phyloP scores from a whole-genome alignment of 2,113 vertebrate genomes.

The Cisticola juncidis region DNA sequence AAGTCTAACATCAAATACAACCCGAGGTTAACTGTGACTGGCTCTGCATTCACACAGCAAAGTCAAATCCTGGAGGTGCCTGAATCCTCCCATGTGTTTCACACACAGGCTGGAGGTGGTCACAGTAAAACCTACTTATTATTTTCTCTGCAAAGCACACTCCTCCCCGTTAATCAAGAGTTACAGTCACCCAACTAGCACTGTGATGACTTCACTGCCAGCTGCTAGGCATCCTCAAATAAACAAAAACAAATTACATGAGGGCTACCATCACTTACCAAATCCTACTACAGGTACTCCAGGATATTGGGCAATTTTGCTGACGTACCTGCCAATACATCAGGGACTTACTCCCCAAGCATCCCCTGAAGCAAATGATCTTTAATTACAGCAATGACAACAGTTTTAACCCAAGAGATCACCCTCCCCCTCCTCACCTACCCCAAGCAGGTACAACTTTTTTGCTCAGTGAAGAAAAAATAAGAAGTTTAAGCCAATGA shows the following conservation, averaged over 20 bases:
- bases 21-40: background rate
- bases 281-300: background rate
- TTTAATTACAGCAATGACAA: background rate
- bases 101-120: fast-evolving
- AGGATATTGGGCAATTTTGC: background rate
- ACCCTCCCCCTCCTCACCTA: background rate
- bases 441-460: background rate
- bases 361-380: background rate
- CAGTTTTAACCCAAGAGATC: background rate
- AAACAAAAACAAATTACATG: background rate
- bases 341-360: background rate
- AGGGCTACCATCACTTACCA: background rate
- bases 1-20: background rate
- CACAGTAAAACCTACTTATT: background rate
- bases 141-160: background rate
- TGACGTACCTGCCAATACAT: background rate
- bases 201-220: background rate
- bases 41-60: background rate
- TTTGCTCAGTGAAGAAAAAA: background rate
- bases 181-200: background rate
- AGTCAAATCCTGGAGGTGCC: background rate
- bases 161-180: background rate
- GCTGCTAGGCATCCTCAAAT: slow-evolving; percentile 4
- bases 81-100: background rate
- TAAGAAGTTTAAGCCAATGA: background rate